Evolutionary conservation across 2,113 vertebrate species (phyloP).

Genomic region (Megaleporinus macrocephalus): DNA sequence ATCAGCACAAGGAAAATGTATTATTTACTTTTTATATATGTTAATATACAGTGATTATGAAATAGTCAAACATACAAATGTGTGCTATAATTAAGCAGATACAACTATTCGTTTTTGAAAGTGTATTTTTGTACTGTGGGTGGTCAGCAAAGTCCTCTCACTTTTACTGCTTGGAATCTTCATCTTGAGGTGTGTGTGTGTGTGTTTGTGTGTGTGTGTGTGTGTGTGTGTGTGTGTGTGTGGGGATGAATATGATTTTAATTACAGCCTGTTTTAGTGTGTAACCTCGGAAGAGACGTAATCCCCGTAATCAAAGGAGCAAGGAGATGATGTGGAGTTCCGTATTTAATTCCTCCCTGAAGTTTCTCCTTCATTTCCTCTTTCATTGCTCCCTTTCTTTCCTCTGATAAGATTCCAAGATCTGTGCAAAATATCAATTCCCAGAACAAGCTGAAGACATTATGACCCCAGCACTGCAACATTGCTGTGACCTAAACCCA

Average conservation of each 20-base stretch:
- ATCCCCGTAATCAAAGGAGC: constrained; percentile 4
- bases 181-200: background rate
- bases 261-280: background rate
- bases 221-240: background rate
- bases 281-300: constrained; percentile 5
- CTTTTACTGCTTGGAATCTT: too few relatives aligned
- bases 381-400: background rate
- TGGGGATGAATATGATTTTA: background rate
- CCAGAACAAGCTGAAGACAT: background rate
- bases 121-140: background rate
- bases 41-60: too few relatives aligned
- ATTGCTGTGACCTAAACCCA: background rate
- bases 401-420: constrained; percentile 15
- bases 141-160: background rate
- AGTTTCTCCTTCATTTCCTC: background rate
- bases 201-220: background rate
- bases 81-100: too few relatives aligned
- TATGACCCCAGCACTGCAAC: background rate
- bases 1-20: too few relatives aligned
- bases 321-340: background rate
- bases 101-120: too few relatives aligned
- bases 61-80: too few relatives aligned
- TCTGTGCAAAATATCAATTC: background rate
- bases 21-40: too few relatives aligned
- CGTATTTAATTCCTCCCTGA: background rate